Conservation (phyloP, 2,113 vertebrate genomes). For the Hypomesus transpacificus region DNA sequence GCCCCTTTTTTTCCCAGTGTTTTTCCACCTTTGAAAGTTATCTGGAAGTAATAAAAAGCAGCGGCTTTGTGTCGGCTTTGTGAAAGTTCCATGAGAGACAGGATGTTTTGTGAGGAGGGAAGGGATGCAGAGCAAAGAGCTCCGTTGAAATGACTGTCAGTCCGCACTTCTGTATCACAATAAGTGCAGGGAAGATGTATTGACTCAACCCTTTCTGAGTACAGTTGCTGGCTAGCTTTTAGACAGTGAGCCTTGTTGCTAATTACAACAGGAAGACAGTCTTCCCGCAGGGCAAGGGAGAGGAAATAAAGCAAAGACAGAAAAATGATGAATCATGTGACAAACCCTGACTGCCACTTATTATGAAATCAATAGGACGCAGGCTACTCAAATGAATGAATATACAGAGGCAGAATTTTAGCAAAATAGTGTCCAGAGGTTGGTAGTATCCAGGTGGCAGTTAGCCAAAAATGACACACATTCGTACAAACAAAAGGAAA, state of each 20-base stretch:
- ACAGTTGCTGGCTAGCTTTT: conserved; percentile 60
- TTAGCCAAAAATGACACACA: too few species aligned
- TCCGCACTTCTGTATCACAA: conserved; percentile 58
- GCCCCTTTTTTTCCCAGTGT: conserved; percentile 1
- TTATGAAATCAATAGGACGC: too few species aligned
- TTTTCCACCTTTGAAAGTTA: conserved; percentile 43
- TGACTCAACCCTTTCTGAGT: conserved; percentile 63
- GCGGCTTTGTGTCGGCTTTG: conserved; percentile 50
- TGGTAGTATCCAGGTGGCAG: too few species aligned
- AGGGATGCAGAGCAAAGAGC: conserved; percentile 51
- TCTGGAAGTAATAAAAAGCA: conserved; percentile 47
- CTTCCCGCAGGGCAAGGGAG: conserved; percentile 52
- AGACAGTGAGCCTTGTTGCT: conserved; percentile 60
- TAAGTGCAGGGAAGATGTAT: conserved; percentile 65
- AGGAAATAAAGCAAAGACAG: conserved; percentile 54
- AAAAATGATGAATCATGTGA: conserved; percentile 64
- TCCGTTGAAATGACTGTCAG: conserved; percentile 63
- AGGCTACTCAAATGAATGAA: too few species aligned
- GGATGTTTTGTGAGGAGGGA: conserved; percentile 28
- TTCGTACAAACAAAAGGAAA: too few species aligned
- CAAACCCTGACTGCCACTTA: too few species aligned
- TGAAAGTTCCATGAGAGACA: conserved; percentile 54
- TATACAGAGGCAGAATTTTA: too few species aligned
- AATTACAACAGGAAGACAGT: conserved; percentile 70
- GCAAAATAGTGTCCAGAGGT: too few species aligned